Conservation (phyloP, 2,113 vertebrate species). For the Corythoichthys haematopterus region DNA sequence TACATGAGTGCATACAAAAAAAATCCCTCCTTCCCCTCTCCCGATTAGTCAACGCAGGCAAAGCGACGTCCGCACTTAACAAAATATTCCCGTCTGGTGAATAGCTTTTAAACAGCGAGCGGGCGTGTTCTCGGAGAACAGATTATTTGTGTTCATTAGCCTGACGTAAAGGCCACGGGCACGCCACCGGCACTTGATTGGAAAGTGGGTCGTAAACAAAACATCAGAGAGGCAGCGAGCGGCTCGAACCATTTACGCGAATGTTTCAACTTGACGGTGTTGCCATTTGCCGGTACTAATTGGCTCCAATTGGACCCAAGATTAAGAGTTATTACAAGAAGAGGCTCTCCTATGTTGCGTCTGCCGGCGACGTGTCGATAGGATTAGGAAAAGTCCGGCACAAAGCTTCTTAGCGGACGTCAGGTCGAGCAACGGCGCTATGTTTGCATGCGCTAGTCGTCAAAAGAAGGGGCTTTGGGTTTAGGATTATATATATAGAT, state of each 20-base stretch:
- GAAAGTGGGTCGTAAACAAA: neutral
- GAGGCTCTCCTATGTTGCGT: slow-evolving; percentile 38
- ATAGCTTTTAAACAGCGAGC: slow-evolving; percentile 14
- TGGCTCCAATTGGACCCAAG: slow-evolving; percentile 52
- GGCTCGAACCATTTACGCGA: neutral
- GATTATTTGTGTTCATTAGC: slow-evolving; percentile 10
- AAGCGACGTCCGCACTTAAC: slow-evolving; percentile 12
- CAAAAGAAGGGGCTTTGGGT: too few relatives aligned
- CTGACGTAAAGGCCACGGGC: neutral
- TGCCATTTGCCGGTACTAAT: slow-evolving; percentile 49
- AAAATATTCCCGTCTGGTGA: slow-evolving; percentile 9
- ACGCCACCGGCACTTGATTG: neutral
- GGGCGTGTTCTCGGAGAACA: neutral
- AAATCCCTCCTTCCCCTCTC: too few relatives aligned
- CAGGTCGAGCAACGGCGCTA: slow-evolving; percentile 20
- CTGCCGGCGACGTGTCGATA: slow-evolving; percentile 46
- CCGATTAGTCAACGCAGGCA: too few relatives aligned
- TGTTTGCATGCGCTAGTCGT: slow-evolving; percentile 6
- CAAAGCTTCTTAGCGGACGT: slow-evolving; percentile 60
- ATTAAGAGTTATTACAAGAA: slow-evolving; percentile 57
- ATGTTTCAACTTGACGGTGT: neutral
- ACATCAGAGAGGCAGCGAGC: neutral
- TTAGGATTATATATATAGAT: too few relatives aligned
- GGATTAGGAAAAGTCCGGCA: slow-evolving; percentile 64
- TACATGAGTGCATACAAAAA: too few relatives aligned